Conservation (phyloP, 2,113 vertebrate species). For the Stercorarius parasiticus region DNA sequence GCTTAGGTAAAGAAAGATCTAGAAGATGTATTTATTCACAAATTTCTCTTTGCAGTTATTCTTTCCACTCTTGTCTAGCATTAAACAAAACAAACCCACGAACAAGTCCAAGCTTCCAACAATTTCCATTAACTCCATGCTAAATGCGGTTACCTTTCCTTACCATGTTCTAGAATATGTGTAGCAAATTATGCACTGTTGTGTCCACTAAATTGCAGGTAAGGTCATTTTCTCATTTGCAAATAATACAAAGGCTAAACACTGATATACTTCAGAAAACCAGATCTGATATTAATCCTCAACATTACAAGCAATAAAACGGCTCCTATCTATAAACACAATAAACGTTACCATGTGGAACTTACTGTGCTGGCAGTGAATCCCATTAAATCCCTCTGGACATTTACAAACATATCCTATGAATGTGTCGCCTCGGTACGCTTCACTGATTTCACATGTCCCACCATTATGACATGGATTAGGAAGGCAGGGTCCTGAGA, state of each 20-base stretch:
- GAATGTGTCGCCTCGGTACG: conserved; percentile 94
- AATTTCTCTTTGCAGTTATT: not conserved
- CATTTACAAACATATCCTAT: conserved; percentile 97
- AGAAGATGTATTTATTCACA: not conserved
- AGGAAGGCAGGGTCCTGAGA: conserved; percentile 90
- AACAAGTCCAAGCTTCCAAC: not conserved
- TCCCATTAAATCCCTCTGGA: conserved; percentile 89
- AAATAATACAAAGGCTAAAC: not conserved
- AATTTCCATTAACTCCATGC: not conserved
- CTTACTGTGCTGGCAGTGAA: conserved; percentile 99
- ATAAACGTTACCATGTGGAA: conserved; percentile 44
- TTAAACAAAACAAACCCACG: not conserved
- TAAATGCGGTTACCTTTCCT: not conserved
- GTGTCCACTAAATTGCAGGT: not conserved
- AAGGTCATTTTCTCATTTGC: not conserved
- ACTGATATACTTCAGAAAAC: not conserved
- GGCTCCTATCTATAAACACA: not conserved
- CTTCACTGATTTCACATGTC: conserved; percentile 93
- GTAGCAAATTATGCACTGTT: not conserved
- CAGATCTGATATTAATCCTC: not conserved
- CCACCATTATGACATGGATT: conserved; percentile 98
- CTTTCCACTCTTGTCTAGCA: not conserved
- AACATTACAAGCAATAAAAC: not conserved
- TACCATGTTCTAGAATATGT: not conserved
- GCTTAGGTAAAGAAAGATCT: not conserved